A percentile compares a stretch with the other conserved stretches of the same genome.
phyloP scores from a whole-genome alignment of 92 coral and sea anemone species.

The Chrysogorgia sp. region DNA sequence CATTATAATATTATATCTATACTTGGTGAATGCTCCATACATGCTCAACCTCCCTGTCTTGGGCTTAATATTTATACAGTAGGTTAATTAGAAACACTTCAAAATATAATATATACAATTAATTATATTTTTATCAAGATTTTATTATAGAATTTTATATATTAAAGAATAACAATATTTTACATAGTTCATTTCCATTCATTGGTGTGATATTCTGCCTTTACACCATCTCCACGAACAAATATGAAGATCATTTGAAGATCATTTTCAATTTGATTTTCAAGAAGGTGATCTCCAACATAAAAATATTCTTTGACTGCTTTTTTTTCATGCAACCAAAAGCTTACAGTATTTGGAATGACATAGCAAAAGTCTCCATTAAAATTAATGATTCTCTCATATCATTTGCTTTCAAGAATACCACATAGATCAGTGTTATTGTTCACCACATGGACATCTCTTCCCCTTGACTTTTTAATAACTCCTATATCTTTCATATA shows the following conservation, averaged over 20 bases:
- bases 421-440: slow-evolving; percentile 27
- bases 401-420: slow-evolving; percentile 41
- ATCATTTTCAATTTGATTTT: slow-evolving; percentile 44
- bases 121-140: too few species aligned
- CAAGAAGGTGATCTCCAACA: slow-evolving; percentile 31
- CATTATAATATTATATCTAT: too few species aligned
- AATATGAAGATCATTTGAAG: slow-evolving; percentile 14
- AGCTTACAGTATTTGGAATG: slow-evolving; percentile 20
- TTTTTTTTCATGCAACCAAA: slow-evolving; percentile 43
- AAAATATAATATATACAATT: too few species aligned
- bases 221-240: slow-evolving; percentile 53
- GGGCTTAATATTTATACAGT: too few species aligned
- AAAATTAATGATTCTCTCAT: slow-evolving; percentile 43
- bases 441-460: slow-evolving; percentile 36
- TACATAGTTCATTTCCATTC: not conserved
- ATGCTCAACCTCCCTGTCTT: too few species aligned
- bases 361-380: slow-evolving; percentile 51
- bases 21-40: too few species aligned
- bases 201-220: not conserved
- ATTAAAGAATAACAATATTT: not conserved
- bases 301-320: slow-evolving; percentile 40
- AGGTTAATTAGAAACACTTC: too few species aligned
- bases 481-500: slow-evolving; percentile 18
- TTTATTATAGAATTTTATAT: not conserved
- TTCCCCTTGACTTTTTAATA: slow-evolving; percentile 28